phyloP scores from a whole-genome alignment of 2,113 vertebrate genomes.

The Otis tarda region DNA sequence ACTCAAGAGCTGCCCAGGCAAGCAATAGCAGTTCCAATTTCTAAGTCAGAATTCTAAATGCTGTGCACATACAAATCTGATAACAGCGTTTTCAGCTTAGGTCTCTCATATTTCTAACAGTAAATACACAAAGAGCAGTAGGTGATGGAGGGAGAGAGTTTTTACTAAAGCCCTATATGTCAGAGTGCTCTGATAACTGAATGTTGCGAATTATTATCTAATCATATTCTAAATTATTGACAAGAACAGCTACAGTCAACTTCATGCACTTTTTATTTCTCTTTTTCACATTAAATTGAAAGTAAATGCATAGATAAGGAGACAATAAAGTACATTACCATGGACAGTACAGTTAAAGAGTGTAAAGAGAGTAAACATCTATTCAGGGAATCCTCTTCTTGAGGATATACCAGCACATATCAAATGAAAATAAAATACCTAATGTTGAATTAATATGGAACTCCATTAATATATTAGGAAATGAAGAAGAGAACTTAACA shows the following conservation, averaged over 20 bases:
- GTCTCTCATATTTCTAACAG: neutral
- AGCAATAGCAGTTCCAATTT: neutral
- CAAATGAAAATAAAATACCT: neutral
- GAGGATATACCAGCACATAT: neutral
- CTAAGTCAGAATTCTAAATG: neutral
- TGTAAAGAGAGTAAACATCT: neutral
- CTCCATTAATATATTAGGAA: neutral
- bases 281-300: neutral
- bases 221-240: neutral
- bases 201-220: neutral
- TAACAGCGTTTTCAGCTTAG: neutral
- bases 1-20: neutral
- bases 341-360: neutral
- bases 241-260: neutral
- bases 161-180: neutral
- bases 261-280: neutral
- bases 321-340: neutral
- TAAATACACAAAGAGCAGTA: neutral
- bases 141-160: neutral
- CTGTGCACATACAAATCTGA: neutral
- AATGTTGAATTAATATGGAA: neutral
- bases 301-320: neutral
- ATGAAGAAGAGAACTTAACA: neutral
- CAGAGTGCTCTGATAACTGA: neutral
- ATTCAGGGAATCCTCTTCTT: neutral